Base-by-base conservation (phyloP, 2,113 vertebrate species). In the Galeopterus variegatus region DNA sequence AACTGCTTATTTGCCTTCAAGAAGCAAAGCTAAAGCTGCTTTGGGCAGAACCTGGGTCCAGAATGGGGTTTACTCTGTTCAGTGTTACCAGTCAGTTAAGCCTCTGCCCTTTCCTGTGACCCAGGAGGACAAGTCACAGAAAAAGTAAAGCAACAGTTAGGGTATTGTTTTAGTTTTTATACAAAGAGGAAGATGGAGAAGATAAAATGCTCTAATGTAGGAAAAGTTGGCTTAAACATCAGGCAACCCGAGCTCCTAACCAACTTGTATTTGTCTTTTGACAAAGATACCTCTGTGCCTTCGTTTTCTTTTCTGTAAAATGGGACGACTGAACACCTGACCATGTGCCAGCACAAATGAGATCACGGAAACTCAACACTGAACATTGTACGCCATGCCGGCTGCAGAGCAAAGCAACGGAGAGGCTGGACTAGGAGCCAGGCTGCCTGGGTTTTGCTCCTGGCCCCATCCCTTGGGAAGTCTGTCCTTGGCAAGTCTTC, bases 321-420 rank as follows among this genome's bases (percentile, higher is more conserved):
- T 8, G 85, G 1, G 48, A 33, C 23, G 18, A 6, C 88, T 21
- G 79, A 48, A 24, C 0, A 36, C 23, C n/a, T 62, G 50, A 9
- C 17, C 12, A 11, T 24, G 28, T 8, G 5, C n/a, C 6, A 10
- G 56, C 0, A 3, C n/a, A 50, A 58, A 65, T 1, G 3, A 65
- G 17, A 13, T 19, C 4, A 13, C 9, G 21, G 56, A 48, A 79
- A 12, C 17, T 2, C 21, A 89, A 56, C 67, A 1, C 2, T 9
- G 26, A 60, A 50, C 58, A 18, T 2, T 4, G 60, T 24, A 0
- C 41, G 19, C 54, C 31, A 6, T 14, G 24, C 28, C 1, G 2
- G 23, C 28, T 1, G 4, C 76, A 58, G 31, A 26, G 10, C 23
- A 18, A 21, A 24, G 36, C 6, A 14, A 6, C 21, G 0, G 5